Base-by-base conservation (phyloP, 92 coral and sea anemone genomes). In the Phenganax subtilis region DNA sequence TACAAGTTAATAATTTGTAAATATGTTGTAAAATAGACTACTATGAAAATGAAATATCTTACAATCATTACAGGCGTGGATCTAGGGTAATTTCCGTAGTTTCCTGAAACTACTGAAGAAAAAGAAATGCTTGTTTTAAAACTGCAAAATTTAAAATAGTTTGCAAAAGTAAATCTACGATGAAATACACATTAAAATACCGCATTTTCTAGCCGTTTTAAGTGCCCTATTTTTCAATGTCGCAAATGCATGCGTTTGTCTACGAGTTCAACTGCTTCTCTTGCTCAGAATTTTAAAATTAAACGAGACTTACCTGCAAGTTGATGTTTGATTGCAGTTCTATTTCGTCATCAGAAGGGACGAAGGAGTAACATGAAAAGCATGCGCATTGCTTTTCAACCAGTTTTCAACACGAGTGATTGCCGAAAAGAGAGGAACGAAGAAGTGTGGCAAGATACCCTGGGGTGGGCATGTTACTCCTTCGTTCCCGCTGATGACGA, bases 281-380 rank as follows among this genome's bases (percentile, higher is more conserved):
- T 37, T 37, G 47, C 47, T 37, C 47, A 5, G 47, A 37, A 37
- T 37, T 37, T 20, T 20, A 77, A 77, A 77, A 77, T 77, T 60
- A 57, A 59, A 77, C 71, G 54, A 77, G 68, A 77, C 82, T 77
- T 77, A 77, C 82, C 82, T 59, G 47, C 14, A 60, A 77, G 71
- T 59, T 59, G 71, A 77, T 17, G 71, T 57, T 55, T 77, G 82
- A 77, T 77, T 59, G 82, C 6, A 77, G 57, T 58, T 77, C 71
- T 77, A 77, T 37, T 28, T 61, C 67, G n/a, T 61, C 67, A 14
- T 61, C 67, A 17, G 67, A 8, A 15, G 76, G 76, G 55, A 75
- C 80, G 66, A 75, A 75, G 80, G 80, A 75, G 80, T 75, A 27
- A n/a, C 80, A 75, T 75, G 65, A 75, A 53, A 75, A 75, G 80